These are phyloP conservation scores for Trichonephila inaurata DNA, from an alignment of 1,140 invertebrate species.

Conservation along the genomic window DNA sequence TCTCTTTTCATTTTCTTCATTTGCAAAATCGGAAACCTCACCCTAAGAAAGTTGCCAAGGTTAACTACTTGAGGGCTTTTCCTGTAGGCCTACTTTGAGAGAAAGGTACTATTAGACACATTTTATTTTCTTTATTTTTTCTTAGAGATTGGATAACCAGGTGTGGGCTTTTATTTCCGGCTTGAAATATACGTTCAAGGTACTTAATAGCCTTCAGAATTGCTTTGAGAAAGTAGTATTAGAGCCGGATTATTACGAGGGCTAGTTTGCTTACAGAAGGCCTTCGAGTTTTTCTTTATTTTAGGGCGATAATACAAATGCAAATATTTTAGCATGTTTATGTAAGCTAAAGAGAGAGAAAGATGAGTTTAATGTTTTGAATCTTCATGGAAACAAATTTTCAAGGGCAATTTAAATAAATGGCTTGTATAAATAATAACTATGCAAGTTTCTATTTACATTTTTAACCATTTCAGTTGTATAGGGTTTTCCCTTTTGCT, in stretches of 20 bases:
- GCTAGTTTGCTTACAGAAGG: background rate
- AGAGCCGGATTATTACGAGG: background rate
- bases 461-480: no score
- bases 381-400: background rate
- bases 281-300: background rate
- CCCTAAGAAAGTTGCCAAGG: slow-evolving; percentile 16
- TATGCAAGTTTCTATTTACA: no score
- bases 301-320: background rate
- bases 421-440: background rate
- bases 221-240: background rate
- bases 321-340: background rate
- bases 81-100: slow-evolving; percentile 16
- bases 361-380: no score
- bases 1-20: background rate
- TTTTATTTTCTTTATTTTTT: background rate
- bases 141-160: background rate
- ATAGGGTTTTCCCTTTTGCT: no score
- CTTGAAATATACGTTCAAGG: background rate
- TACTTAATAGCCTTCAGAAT: background rate
- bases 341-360: background rate
- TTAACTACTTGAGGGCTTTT: slow-evolving; percentile 53
- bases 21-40: background rate
- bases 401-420: background rate
- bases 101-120: background rate
- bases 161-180: background rate